Base-by-base conservation (phyloP, 1,140 invertebrate genomes). In the Antheraea mylitta region DNA sequence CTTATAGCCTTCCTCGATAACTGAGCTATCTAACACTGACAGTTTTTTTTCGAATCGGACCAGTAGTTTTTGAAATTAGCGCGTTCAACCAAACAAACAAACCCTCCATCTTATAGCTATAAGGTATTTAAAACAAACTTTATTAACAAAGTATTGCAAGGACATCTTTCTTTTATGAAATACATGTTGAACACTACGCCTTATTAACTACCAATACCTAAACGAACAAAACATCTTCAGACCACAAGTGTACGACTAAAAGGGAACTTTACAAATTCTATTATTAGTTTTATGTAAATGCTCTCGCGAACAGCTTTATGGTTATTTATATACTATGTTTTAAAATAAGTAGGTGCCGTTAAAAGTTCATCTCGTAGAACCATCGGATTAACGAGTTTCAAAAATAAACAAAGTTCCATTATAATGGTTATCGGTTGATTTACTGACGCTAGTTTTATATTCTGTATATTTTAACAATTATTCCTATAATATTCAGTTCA, bases 221-320 rank as follows among this genome's bases (percentile, higher is more conserved):
- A 42, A 42, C 3, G 11, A 42, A 42, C 38, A 42, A 42, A 42
- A 16, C 16, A 53, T 53, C 45, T 16, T 53, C 45, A 53, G 16
- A 53, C 45, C 45, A 16, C 45, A 53, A 53, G 45, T n/a, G 45
- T 16, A 13, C 45, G 45, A 53, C 45, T 53, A 53, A 53, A 53
- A 53, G 45, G 45, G 45, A 53, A 53, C 45, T 53, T 53, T n/a
- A 53, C 45, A 53, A 53, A 16, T 53, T 53, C 45, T 53, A 53
- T 53, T 53, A 53, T 53, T 53, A 53, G 45, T 53, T 53, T 53
- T 53, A 53, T 53, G 45, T 53, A 53, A 53, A 53, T 53, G 45
- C 45, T 53, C 45, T 53, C 45, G 45, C 45, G 9, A 53, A 53
- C 45, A 53, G 45, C 45, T 53, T 53, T 53, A 53, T n/a, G 45